Base-by-base conservation (phyloP, 2,888 invertebrate species). In the Bugulina stolonifera region DNA sequence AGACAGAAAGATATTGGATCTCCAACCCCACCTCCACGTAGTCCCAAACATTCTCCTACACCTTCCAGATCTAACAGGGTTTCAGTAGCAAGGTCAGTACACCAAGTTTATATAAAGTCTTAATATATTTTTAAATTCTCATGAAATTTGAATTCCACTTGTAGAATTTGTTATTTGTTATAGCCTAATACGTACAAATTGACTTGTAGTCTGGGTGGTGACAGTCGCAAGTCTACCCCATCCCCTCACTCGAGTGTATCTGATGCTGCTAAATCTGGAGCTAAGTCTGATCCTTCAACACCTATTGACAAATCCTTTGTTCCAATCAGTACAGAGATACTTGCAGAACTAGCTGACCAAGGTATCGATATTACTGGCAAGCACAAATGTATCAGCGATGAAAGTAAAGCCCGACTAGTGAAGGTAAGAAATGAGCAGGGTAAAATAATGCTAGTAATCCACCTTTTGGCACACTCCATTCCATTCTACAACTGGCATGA, bases 261-360 rank as follows among this genome's bases (percentile, higher is more conserved):
- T 18, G 64, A 64, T 64, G 64, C 27, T 14, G 57, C 25, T n/a
- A 25, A 32, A n/a, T 27, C 2, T 3, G n/a, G 29, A 3, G 43
- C 43, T 43, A 64, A 64, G 34, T 64, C 64, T 18, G 64, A 64
- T 32, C 64, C 64, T 5, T 64, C 64, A 3, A 64, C 64, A 2
- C 64, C 64, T 34, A n/a, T 64, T 3, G 64, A 64, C 64, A 64
- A 64, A 27, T 29, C 70, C 22, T 70, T 70, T 29, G 29, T 54
- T 10, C 70, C 70, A 22, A 70, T 70, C 14, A 70, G 70, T 70
- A 32, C 23, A 54, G 70, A 70, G 54, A 70, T 70, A 5, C n/a
- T 70, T n/a, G 70, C 43, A 29, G 54, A 70, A n/a, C 70, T 70
- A 14, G 54, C 43, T 25, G 70, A 29, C 10, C 54, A 54, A 29